phyloP scores from a whole-genome alignment of 2,888 invertebrate species.

The Pasiphila rectangulata region DNA sequence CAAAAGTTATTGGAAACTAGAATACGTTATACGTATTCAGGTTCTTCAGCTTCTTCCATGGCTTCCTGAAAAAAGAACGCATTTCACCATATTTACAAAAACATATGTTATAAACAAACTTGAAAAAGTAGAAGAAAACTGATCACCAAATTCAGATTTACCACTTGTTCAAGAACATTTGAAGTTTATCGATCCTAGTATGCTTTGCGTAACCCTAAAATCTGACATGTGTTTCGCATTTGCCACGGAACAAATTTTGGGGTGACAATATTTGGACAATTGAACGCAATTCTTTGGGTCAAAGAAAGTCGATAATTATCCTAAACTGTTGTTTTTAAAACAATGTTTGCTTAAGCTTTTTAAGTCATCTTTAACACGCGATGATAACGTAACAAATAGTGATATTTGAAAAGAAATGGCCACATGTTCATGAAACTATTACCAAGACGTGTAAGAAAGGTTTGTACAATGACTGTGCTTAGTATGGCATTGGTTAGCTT shows the following conservation, averaged over 20 bases:
- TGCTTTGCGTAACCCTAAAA: slow-evolving; percentile 9
- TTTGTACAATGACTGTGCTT: slow-evolving; percentile 13
- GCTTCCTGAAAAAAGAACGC: too few relatives aligned
- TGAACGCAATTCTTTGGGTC: slow-evolving; percentile 18
- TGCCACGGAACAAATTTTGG: slow-evolving; percentile 9
- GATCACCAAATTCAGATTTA: not conserved
- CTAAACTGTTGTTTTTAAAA: slow-evolving; percentile 14
- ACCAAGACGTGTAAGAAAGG: slow-evolving; percentile 3
- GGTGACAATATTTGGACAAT: slow-evolving; percentile 17
- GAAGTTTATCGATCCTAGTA: not conserved
- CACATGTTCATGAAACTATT: slow-evolving; percentile 31
- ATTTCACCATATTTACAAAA: too few relatives aligned
- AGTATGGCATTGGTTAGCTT: slow-evolving; percentile 1
- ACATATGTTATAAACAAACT: too few relatives aligned
- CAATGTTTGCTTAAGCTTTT: slow-evolving; percentile 8
- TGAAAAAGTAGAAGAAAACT: too few relatives aligned
- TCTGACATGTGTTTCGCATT: slow-evolving; percentile 21
- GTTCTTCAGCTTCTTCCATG: too few relatives aligned
- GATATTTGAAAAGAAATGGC: not conserved
- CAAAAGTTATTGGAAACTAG: too few relatives aligned
- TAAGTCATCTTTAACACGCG: slow-evolving; percentile 9
- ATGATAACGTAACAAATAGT: slow-evolving; percentile 10
- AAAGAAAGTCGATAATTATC: slow-evolving; percentile 23
- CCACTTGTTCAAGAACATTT: not conserved
- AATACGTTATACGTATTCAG: too few relatives aligned